Conservation (phyloP, 1,140 invertebrate species). For the Drosophila rhopaloa region DNA sequence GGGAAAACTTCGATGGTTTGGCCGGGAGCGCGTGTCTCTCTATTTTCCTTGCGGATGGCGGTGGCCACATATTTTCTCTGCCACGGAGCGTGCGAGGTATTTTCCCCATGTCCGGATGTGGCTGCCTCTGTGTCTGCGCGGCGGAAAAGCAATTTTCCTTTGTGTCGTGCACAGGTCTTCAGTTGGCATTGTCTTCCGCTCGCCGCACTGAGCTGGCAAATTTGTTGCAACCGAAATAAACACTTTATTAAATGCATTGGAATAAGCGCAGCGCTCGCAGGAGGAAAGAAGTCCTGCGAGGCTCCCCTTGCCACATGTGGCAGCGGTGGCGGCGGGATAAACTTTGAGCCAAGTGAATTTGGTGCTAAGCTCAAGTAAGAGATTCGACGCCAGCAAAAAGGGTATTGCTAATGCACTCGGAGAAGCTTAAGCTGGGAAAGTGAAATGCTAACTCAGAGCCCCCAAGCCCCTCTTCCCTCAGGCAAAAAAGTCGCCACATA, state of each 20-base stretch:
- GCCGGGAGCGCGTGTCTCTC: slow-evolving; percentile 48
- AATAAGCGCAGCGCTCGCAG: slow-evolving; percentile 58
- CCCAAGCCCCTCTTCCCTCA: not conserved
- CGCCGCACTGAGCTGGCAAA: slow-evolving; percentile 77
- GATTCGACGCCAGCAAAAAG: slow-evolving; percentile 36
- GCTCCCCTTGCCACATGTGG: slow-evolving; percentile 28
- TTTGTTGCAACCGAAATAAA: slow-evolving; percentile 82
- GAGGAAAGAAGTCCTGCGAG: not conserved
- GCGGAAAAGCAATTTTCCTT: slow-evolving; percentile 83
- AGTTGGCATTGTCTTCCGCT: slow-evolving; percentile 67
- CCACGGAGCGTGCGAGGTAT: slow-evolving; percentile 76
- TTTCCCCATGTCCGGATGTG: slow-evolving; percentile 38
- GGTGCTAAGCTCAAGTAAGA: slow-evolving; percentile 63
- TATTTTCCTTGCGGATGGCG: slow-evolving; percentile 11
- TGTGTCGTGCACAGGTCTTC: slow-evolving; percentile 78
- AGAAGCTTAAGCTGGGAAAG: not conserved
- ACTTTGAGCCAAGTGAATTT: slow-evolving; percentile 70
- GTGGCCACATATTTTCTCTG: slow-evolving; percentile 71
- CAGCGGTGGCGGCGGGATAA: slow-evolving; percentile 29
- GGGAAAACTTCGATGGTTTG: slow-evolving; percentile 64
- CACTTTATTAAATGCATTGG: slow-evolving; percentile 83
- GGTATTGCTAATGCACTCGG: slow-evolving; percentile 37
- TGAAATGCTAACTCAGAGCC: not conserved
- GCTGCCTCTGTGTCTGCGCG: slow-evolving; percentile 53
- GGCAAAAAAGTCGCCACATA: slow-evolving; percentile 14